Evolutionary conservation across 2,888 invertebrate species (phyloP), one percentile per base, ranked within the genome.

Genomic region (Drosophila anomalata): DNA sequence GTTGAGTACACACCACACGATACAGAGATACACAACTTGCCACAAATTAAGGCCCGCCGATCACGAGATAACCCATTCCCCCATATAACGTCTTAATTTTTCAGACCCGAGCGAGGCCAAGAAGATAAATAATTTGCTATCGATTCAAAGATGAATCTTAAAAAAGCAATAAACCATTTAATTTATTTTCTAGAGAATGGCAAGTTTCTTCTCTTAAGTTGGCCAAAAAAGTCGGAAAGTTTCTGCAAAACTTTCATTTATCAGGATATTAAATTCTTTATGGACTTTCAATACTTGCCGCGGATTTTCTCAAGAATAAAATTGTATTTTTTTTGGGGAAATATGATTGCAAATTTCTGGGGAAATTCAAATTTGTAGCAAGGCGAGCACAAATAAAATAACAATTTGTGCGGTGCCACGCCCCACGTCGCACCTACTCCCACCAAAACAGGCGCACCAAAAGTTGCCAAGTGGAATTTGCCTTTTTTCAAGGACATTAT

Each of bases 401-500:
- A 62, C 68, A 84, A 79, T 20, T 42, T 42, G n/a, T 41, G n/a
- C 8, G 4, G 3, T 4, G 39, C 60, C 60, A 59, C 60, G 36
- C 47, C 61, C 47, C 12, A 46, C 29, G 46, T 48, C 61, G 61
- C 61, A 48, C 61, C 61, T 48, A 48, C 61, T 53, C 63, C 74
- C 80, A 52, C 75, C 62, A 60, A 12, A 55, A 55, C 26, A 52
- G 29, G 26, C 7, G 22, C 14, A 50, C 26, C 36, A n/a, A 67
- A 80, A 77, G 51, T 87, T 70, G 12, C 22, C 54, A 46, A 39
- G 44, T 71, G 24, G 48, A 33, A 58, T 44, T 69, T 57, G 48
- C 52, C 52, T 71, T 62, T 70, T 72, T 79, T 80, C 80, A 85
- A 85, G 86, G 88, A 77, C 86, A 75, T 63, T 68, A 73, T 76